Evolutionary conservation across 2,888 invertebrate genomes (phyloP), one percentile per base, ranked within the genome.

Genomic region (Stomorhina lunata): DNA sequence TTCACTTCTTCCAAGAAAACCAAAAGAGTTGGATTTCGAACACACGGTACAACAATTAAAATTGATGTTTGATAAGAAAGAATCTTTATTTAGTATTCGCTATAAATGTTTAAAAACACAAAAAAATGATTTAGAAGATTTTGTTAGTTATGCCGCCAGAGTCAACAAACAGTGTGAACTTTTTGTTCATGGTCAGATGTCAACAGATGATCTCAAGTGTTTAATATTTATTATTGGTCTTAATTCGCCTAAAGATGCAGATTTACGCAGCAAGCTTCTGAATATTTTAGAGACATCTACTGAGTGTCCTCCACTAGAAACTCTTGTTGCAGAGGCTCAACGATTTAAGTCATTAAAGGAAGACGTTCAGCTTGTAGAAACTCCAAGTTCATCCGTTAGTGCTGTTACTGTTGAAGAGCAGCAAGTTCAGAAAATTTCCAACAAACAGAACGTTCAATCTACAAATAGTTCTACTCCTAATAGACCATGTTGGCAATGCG

Each of bases 161-260:
- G 63, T 63, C 15, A 63, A 63, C 15, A 22, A 43, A 4, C 29
- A 27, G 7, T 63, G 45, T 45, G 63, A 63, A 20, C 2, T 17
- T 63, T 45, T 45, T 32, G 25, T 63, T 3, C 63, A 43, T 17
- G 20, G 15, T 9, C 12, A 40, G 25, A 40, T 40, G 15, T 25
- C 40, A 7, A 9, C 27, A 7, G 43, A 43, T 25, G 25, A 63
- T 22, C 15, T 63, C 7, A 63, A 63, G 29, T 63, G 43, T 27
- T 22, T 63, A 6, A 61, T 61, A 12, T 61, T 40, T 17, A 34
- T 61, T 20, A 61, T 34, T 37, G 61, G 61, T 7, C 25, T 61
- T 4, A 40, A 10, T 10, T 63, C 43, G 7, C 20, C 40, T 2
- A 27, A 40, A 40, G 43, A 63, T 45, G 15, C 25, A 1, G 63